These are phyloP conservation scores for Caenorhabditis becei DNA, from an alignment of 2,888 invertebrate species.

Conservation along the genomic window DNA sequence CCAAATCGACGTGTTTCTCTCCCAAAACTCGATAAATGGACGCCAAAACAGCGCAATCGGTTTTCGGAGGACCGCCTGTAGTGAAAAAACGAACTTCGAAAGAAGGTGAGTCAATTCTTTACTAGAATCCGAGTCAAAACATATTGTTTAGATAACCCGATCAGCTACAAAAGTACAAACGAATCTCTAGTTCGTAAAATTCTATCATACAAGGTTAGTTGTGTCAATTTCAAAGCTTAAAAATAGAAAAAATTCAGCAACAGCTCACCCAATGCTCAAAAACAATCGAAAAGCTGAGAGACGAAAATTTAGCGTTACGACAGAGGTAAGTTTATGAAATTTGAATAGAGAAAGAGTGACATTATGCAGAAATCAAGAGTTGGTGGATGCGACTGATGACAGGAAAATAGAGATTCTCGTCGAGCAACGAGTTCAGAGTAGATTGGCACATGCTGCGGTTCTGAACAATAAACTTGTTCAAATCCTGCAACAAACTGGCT, in stretches of 20 bases:
- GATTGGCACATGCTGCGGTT: constrained; percentile 39
- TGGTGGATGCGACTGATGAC: constrained; percentile 27
- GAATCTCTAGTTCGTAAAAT: constrained; percentile 36
- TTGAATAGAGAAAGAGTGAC: neutral
- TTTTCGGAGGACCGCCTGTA: constrained; percentile 22
- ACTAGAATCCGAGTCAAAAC: neutral
- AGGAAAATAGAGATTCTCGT: constrained; percentile 46
- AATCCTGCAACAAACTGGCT: constrained; percentile 38
- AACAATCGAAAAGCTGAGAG: constrained; percentile 44
- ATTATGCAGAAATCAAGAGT: constrained; percentile 44
- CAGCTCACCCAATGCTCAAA: constrained; percentile 43
- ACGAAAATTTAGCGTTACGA: constrained; percentile 38
- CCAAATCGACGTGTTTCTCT: neutral
- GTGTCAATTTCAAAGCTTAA: too few relatives aligned
- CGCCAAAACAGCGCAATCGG: constrained; percentile 37
- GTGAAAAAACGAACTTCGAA: constrained; percentile 16
- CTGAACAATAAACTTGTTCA: constrained; percentile 28
- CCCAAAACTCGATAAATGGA: constrained; percentile 19
- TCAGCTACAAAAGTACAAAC: constrained; percentile 34
- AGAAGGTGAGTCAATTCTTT: constrained; percentile 26
- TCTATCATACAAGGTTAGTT: constrained; percentile 30
- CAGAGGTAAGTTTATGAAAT: constrained; percentile 15
- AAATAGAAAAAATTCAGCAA: constrained; percentile 21
- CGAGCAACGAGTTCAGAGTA: constrained; percentile 32
- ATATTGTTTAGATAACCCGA: constrained; percentile 4